A percentile compares a stretch with the other conserved stretches of the same genome.
phyloP scores from a whole-genome alignment of 2,113 vertebrate genomes.

The Cairina moschata region DNA sequence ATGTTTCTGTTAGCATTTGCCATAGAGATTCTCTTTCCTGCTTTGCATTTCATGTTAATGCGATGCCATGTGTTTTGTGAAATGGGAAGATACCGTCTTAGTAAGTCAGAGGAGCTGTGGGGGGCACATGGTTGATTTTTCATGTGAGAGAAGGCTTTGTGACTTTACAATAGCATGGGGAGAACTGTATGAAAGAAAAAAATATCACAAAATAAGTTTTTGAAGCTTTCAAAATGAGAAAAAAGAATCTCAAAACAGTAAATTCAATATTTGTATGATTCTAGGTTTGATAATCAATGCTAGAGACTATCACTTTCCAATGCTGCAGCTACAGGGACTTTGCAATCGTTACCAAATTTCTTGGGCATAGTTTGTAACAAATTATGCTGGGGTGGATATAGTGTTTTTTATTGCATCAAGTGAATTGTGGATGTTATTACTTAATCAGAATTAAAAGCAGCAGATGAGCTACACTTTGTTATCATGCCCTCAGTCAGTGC shows the following conservation, averaged over 20 bases:
- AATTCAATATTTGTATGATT: background rate
- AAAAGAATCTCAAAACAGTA: background rate
- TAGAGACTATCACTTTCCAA: background rate
- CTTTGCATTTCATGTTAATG: background rate
- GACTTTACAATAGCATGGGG: background rate
- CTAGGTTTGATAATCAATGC: background rate
- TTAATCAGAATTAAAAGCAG: background rate
- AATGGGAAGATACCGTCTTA: background rate
- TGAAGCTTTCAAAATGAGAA: background rate
- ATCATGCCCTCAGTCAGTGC: background rate
- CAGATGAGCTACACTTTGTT: background rate
- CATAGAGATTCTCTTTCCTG: background rate
- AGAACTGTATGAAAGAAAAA: background rate
- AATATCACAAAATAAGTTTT: background rate
- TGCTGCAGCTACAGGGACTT: background rate
- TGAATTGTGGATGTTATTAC: background rate
- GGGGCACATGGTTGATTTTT: background rate
- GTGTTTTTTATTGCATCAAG: background rate
- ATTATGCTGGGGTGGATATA: background rate
- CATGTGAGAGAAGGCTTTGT: background rate
- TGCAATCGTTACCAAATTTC: background rate
- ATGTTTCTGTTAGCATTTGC: background rate
- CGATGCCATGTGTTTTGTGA: background rate
- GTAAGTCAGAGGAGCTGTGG: background rate
- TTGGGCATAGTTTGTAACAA: background rate